Evolutionary conservation across 2,113 vertebrate genomes (phyloP), one percentile per base, ranked within the genome.

Genomic region (Saimiri boliviensis): DNA sequence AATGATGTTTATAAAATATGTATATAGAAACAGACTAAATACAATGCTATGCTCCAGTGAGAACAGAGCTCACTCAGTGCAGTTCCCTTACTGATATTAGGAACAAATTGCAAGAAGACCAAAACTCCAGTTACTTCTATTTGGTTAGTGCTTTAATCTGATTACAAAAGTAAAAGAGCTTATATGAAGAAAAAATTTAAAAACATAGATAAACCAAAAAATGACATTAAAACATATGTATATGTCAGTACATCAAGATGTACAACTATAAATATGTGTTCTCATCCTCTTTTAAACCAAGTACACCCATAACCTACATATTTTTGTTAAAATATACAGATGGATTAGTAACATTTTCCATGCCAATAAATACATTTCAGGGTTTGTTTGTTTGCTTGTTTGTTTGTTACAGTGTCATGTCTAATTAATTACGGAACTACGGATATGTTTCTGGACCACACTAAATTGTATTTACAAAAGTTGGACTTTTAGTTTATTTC

Each of bases 21-120:
- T 66, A 96, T 47, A 88, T 93, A 96, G 96, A 82, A 95, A 96
- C 98, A 98, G 98, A 98, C 98, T 98, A 98, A 99, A 98, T 98
- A 27, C 35, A 8, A 9, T 2, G 14, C 37, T 21, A 27, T 56
- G 93, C 86, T 94, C 79, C 71, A 66, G 56, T 49, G 40, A 96
- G 52, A 74, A 25, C 30, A 56, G 10, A 25, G 0, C 11, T 12
- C 0, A 11, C 35, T 52, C n/a, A 0, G 10, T 17, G n/a, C 3
- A 20, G 47, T 89, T 77, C 21, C 27, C 49, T 58, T 49, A 52
- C 42, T 35, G 3, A 30, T 13, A 8, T 66, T 56, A 80, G 49
- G 66, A 58, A 63, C 1, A 1, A 3, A 4, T 40, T 19, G 10
- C 16, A 19, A 16, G 21, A 81, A 63, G 21, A 63, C 13, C 23